Base-by-base conservation (phyloP, 2,797 vertebrate genomes). In the Labroides dimidiatus region DNA sequence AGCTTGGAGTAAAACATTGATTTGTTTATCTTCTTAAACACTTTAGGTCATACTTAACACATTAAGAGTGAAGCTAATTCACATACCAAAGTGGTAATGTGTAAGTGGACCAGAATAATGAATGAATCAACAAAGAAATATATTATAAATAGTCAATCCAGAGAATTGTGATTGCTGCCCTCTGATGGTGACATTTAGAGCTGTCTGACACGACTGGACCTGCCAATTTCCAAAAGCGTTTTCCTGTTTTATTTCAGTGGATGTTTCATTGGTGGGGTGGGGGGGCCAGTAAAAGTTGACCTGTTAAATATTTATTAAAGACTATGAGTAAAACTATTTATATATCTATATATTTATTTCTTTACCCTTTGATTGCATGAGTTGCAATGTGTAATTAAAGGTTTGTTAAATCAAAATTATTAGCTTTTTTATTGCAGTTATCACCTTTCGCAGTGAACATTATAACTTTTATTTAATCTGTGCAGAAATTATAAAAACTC, bases 161-260 rank as follows among this genome's bases (percentile, higher is more conserved):
- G 60, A 47, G 4, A 69, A 68, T 65, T 76, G 62, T 58, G 55
- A 65, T 69, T 74, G 69, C 81, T 88, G 88, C 86, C 83, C 83
- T 86, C 86, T 89, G 37, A 80, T 84, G 87, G 82, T 51, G 64
- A 41, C 33, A 78, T 59, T 64, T 45, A 39, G 37, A 62, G 57
- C 54, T 71, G 55, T 58, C 48, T 17, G 39, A 62, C 44, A 55
- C 52, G 58, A 58, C 65, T 55, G 75, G 52, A 78, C 59, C 74
- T 71, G 56, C 39, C 65, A 78, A 14, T 44, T 14, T 48, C 9
- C 64, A 70, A 78, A 41, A 55, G 52, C 16, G 36, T 78, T 61
- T 69, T 74, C 54, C 60, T 56, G 5, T 66, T 78, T 64, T 64
- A 59, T 17, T 14, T 24, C 62, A 59, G 10, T 37, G 17, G 41